A percentile compares a stretch with the other conserved stretches of the same genome.
Evolutionary conservation across 2,888 invertebrate species (phyloP).

Genomic region (Pardosa pseudoannulata): DNA sequence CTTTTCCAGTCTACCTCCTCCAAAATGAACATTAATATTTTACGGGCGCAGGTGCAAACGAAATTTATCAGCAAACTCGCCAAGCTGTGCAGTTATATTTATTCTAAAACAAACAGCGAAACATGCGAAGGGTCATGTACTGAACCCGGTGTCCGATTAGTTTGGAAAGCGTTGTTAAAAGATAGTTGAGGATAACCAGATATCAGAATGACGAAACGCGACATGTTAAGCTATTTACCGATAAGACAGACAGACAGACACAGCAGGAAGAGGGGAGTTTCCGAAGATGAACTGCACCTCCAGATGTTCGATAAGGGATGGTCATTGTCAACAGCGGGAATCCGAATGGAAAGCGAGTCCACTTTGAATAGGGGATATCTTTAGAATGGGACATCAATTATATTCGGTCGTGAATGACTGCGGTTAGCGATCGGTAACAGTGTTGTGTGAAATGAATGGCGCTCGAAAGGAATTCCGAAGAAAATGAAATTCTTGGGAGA

Average conservation of each 20-base stretch:
- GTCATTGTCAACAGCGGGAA: not conserved
- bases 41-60: too few relatives aligned
- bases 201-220: not conserved
- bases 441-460: too few relatives aligned
- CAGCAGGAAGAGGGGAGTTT: not conserved
- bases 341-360: not conserved
- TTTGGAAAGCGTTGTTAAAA: not conserved
- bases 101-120: too few relatives aligned
- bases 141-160: not conserved
- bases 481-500: too few relatives aligned
- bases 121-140: not conserved
- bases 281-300: not conserved
- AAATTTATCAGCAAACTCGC: too few relatives aligned
- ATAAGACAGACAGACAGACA: not conserved
- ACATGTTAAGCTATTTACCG: not conserved
- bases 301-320: conserved; percentile 7
- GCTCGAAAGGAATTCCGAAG: too few relatives aligned
- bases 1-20: too few relatives aligned
- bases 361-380: not conserved
- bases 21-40: too few relatives aligned
- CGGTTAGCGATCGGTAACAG: not conserved
- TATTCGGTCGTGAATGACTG: not conserved
- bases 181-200: not conserved
- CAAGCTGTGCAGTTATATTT: too few relatives aligned
- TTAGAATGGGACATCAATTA: not conserved